Evolutionary conservation across 2,888 invertebrate genomes (phyloP), one percentile per base, ranked within the genome.

Genomic region (Archips crataeganus): DNA sequence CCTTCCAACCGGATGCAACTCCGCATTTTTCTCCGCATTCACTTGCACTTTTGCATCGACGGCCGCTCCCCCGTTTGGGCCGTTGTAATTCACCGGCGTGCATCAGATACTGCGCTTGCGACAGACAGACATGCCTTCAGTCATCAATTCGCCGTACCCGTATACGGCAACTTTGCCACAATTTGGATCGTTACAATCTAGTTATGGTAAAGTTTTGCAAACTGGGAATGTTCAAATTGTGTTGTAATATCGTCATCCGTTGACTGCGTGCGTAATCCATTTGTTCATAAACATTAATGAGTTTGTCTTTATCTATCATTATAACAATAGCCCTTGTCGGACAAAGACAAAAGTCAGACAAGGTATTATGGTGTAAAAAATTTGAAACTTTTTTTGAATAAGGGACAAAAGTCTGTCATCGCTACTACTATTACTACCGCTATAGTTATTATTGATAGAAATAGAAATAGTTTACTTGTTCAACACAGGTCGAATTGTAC

Each of bases 81-180:
- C 81, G 81, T 57, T 57, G 57, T 85, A 84, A 80, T 81, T 84
- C 85, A 84, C 80, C 70, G 78, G 82, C 73, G 83, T 88, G 88
- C 86, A 89, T 90, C 89, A 80, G 89, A 89, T 90, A 88, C 70
- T 77, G 79, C 68, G 71, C 72, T 81, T 77, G 82, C 81, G 80
- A 84, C 81, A 82, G 78, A 77, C 81, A 75, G 76, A 70, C 78
- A 74, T 76, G 64, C 68, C 57, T 64, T 72, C 76, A 77, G 77
- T 79, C 81, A 79, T 82, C 82, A 81, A 80, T 82, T 81, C 77
- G 71, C 79, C 78, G 51, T 75, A 75, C 60, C 75, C 64, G 34
- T 71, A 75, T 75, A 75, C 67, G 75, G 75, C 11, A 45, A 75
- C 75, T 76, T 78, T 79, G 76, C 74, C 75, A 76, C 78, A 77